These are phyloP conservation scores for Alethe castanea DNA, from an alignment of 2,113 vertebrate genomes.

Conservation along the genomic window DNA sequence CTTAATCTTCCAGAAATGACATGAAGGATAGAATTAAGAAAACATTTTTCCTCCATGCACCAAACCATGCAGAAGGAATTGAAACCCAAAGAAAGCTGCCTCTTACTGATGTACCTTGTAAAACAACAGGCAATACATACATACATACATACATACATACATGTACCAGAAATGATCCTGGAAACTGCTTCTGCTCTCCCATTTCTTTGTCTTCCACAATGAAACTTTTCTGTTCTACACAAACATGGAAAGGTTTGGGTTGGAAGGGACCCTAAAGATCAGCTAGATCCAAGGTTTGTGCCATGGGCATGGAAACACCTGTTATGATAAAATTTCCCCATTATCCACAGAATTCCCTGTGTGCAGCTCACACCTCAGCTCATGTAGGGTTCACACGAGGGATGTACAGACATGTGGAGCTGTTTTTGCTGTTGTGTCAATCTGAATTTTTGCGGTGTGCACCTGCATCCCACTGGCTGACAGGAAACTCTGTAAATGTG, in stretches of 20 bases:
- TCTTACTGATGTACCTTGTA: background rate
- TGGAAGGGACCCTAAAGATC: background rate
- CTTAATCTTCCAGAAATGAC: background rate
- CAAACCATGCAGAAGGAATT: background rate
- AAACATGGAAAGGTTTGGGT: background rate
- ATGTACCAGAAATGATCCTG: background rate
- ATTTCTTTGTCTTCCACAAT: background rate
- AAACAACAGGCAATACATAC: background rate
- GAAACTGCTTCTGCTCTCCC: background rate
- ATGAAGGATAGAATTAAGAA: background rate
- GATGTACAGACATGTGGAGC: background rate
- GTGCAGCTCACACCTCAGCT: background rate
- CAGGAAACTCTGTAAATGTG: background rate
- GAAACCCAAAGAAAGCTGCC: background rate
- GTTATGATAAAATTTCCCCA: background rate
- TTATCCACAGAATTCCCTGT: too few species aligned
- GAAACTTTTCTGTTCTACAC: background rate
- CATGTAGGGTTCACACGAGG: accelerated
- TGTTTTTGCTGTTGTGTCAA: background rate
- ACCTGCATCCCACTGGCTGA: accelerated
- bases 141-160: accelerated
- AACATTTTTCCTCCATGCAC: background rate
- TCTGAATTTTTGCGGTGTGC: background rate
- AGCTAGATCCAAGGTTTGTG: background rate
- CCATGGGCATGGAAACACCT: background rate